These are phyloP conservation scores for Seladonia tumulorum DNA, from an alignment of 2,888 invertebrate genomes.

Conservation along the genomic window DNA sequence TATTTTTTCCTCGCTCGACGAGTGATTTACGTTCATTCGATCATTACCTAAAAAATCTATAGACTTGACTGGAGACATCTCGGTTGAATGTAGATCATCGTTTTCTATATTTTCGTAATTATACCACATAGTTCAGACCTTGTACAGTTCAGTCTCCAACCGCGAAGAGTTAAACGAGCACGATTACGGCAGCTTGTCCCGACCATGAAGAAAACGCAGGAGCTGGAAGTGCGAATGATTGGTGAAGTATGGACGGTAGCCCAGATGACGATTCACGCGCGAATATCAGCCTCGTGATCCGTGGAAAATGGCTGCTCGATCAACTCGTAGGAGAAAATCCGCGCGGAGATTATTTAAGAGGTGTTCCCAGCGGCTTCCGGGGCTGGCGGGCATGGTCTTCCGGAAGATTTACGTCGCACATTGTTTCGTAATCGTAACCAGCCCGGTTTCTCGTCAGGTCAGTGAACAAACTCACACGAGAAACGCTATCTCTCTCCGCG, in stretches of 20 bases:
- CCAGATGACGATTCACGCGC: slow-evolving; percentile 19
- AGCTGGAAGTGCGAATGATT: background rate
- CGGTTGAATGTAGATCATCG: too few species aligned
- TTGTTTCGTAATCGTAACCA: slow-evolving; percentile 64
- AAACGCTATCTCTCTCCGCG: slow-evolving; percentile 53
- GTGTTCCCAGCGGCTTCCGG: slow-evolving; percentile 61
- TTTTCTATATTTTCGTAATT: too few species aligned
- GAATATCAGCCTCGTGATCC: slow-evolving; percentile 25
- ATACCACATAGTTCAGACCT: too few species aligned
- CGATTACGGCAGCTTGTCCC: too few species aligned
- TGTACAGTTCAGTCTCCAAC: too few species aligned
- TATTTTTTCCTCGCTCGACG: too few species aligned
- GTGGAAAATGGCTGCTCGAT: slow-evolving; percentile 19
- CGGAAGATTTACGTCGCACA: slow-evolving; percentile 64
- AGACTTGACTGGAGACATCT: too few species aligned
- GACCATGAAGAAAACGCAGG: background rate
- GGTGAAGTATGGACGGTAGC: background rate
- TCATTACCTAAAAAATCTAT: too few species aligned
- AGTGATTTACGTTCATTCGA: too few species aligned
- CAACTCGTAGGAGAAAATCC: slow-evolving; percentile 31
- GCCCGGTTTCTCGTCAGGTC: slow-evolving; percentile 65
- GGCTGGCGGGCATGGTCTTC: slow-evolving; percentile 57
- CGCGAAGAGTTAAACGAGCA: too few species aligned
- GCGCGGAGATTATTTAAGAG: slow-evolving; percentile 50
- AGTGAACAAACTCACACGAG: slow-evolving; percentile 66